Conservation (phyloP, 2,888 invertebrate species). For the Carcina quercana region DNA sequence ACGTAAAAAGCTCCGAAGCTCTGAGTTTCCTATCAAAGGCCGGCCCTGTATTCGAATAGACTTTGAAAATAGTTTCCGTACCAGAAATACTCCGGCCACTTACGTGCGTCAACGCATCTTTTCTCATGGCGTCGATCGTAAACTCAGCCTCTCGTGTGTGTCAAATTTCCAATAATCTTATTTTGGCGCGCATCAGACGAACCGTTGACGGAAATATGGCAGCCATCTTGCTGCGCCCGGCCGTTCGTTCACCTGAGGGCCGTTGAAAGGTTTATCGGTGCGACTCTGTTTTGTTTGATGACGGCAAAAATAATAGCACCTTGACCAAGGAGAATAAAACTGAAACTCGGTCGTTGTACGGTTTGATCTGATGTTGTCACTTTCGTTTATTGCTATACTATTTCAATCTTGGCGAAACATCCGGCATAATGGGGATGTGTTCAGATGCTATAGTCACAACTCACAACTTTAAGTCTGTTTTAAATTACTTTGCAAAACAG, state of each 20-base stretch:
- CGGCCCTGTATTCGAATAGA: background rate
- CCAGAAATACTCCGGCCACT: constrained; percentile 54
- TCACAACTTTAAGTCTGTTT: no score
- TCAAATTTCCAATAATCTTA: constrained; percentile 72
- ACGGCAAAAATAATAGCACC: constrained; percentile 59
- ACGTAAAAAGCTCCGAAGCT: no score
- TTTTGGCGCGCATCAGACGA: constrained; percentile 72
- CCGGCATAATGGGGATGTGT: no score
- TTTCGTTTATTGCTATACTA: no score
- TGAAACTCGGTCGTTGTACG: background rate
- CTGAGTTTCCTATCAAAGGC: no score
- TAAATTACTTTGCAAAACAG: no score
- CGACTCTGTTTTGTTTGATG: constrained; percentile 49
- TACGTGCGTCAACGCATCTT: constrained; percentile 58
- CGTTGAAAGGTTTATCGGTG: constrained; percentile 62
- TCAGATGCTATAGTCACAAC: no score
- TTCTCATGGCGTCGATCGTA: constrained; percentile 49
- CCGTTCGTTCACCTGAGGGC: constrained; percentile 67
- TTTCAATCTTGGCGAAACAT: no score
- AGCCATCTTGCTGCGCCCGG: constrained; percentile 46
- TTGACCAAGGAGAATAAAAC: constrained; percentile 37
- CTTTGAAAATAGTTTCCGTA: constrained; percentile 34
- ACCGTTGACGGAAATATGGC: constrained; percentile 65
- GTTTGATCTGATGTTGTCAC: no score
- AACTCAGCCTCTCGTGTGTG: constrained; percentile 53